phyloP scores from a whole-genome alignment of 2,113 vertebrate genomes.

The Anhinga anhinga region DNA sequence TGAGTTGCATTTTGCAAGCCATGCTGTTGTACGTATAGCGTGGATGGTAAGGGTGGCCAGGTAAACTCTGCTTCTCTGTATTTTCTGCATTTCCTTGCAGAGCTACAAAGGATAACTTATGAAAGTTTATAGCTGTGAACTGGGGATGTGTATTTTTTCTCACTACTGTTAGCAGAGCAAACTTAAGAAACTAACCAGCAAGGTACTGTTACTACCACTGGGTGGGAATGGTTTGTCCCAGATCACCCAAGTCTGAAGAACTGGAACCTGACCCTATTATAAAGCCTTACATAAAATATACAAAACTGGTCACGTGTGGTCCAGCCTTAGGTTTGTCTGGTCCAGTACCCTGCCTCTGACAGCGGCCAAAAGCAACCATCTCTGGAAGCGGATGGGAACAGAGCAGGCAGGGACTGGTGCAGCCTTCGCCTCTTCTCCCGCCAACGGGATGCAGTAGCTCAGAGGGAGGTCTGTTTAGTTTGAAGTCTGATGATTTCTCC shows the following conservation, averaged over 20 bases:
- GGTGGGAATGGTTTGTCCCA: neutral
- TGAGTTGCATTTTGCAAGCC: neutral
- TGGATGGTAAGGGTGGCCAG: neutral
- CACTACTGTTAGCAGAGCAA: neutral
- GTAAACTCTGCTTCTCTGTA: neutral
- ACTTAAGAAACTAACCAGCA: neutral
- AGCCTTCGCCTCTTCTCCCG: neutral
- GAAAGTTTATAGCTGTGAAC: neutral
- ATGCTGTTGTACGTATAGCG: neutral
- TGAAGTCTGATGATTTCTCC: neutral
- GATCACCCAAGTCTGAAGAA: neutral
- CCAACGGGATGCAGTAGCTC: neutral
- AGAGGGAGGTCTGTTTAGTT: neutral
- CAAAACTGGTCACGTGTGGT: neutral
- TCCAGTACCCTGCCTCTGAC: neutral
- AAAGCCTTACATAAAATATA: neutral
- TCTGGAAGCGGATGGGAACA: accelerated
- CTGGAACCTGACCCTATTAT: neutral
- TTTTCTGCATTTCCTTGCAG: neutral
- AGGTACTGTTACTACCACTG: neutral
- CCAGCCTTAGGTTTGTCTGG: neutral
- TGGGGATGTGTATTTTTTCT: neutral
- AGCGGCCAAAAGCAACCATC: neutral
- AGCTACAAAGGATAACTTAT: neutral
- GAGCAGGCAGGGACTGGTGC: neutral